Percentiles rank a stretch among this genome's conserved stretches.
These are phyloP conservation scores for Aradus depressus DNA, from an alignment of 2,888 invertebrate genomes.

Conservation along the genomic window DNA sequence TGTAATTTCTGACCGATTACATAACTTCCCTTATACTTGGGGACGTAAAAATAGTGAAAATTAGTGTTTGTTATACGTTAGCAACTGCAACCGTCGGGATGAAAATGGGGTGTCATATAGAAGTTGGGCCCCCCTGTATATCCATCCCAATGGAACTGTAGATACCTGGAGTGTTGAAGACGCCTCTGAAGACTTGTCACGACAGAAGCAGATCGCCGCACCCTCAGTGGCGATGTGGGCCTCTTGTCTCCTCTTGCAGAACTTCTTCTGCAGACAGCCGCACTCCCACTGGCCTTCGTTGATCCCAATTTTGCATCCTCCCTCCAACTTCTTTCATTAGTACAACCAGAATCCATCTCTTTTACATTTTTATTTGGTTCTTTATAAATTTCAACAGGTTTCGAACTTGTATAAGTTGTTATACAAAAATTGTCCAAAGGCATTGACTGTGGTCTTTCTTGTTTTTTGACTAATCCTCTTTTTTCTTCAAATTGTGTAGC, in stretches of 20 bases:
- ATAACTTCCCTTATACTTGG: no score
- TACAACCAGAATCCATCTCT: no score
- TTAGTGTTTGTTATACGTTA: no score
- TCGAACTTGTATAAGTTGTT: conserved; percentile 31
- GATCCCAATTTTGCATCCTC: conserved; percentile 21
- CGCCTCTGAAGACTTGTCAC: conserved; percentile 12
- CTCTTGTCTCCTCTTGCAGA: no score
- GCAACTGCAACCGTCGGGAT: no score
- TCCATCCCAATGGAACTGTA: not conserved
- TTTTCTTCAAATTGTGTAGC: no score
- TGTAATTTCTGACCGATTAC: no score
- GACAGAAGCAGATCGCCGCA: conserved; percentile 13
- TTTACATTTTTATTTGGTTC: conserved; percentile 13
- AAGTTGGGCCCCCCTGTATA: not conserved
- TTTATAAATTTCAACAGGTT: conserved; percentile 29
- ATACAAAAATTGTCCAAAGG: conserved; percentile 32
- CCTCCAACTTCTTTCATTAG: no score
- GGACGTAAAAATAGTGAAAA: no score
- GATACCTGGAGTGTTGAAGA: conserved; percentile 9
- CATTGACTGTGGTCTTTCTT: not conserved
- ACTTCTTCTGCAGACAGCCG: conserved; percentile 15
- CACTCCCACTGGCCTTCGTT: conserved; percentile 17
- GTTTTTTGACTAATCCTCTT: not conserved
- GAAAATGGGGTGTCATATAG: no score
- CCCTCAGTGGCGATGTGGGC: conserved; percentile 8